These are phyloP conservation scores for Anhinga anhinga DNA, from an alignment of 2,113 vertebrate genomes.

Conservation along the genomic window DNA sequence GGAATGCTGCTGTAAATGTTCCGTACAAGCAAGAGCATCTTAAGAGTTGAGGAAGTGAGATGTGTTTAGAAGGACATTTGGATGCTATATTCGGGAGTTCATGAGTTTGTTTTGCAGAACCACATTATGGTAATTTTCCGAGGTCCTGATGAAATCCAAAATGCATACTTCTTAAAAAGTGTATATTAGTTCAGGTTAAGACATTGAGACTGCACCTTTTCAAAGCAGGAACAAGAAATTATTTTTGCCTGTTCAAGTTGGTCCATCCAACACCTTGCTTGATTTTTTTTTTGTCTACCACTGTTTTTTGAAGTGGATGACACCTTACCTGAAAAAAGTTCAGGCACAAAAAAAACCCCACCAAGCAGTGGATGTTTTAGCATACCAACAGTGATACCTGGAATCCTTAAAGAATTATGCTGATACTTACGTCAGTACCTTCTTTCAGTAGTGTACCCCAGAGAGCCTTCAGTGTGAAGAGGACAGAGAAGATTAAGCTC, in stretches of 20 bases:
- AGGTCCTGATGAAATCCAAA: not conserved
- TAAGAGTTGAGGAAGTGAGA: not conserved
- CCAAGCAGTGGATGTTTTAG: not conserved
- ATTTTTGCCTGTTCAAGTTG: not conserved
- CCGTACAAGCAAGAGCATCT: not conserved
- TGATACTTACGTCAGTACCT: not conserved
- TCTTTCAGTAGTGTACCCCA: not conserved
- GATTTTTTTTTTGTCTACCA: not conserved
- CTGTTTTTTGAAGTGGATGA: constrained; percentile 7
- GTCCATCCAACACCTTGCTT: not conserved
- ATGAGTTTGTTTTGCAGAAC: not conserved
- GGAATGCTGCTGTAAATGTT: not conserved
- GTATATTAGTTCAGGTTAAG: not conserved
- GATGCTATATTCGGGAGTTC: not conserved
- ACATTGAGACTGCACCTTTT: constrained; percentile 13
- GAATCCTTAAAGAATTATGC: not conserved
- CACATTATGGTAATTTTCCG: not conserved
- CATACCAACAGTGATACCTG: not conserved
- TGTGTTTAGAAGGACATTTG: not conserved
- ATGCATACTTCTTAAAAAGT: not conserved
- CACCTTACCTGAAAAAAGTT: not conserved
- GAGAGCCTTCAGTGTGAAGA: not conserved
- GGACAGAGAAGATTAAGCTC: not conserved
- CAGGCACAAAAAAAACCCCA: not conserved
- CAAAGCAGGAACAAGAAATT: constrained; percentile 25